A percentile compares a stretch with the other conserved stretches of the same genome.
Evolutionary conservation across 1,140 invertebrate species (phyloP).

Genomic region (Trissolcus basalis): DNA sequence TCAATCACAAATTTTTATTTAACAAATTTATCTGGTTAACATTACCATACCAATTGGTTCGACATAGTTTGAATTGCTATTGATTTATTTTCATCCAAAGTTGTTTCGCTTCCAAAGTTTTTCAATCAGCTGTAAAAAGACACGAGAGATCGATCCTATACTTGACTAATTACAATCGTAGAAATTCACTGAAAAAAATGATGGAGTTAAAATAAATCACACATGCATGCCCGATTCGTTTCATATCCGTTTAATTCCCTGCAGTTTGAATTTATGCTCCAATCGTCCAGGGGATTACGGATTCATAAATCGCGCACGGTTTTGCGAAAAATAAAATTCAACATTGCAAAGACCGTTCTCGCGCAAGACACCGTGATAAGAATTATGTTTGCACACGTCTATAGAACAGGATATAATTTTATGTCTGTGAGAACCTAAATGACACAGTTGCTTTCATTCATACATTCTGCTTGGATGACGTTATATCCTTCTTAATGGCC

Average conservation of each 20-base stretch:
- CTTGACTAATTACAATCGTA: no score
- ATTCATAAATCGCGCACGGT: conserved; percentile 13
- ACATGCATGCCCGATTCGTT: background rate
- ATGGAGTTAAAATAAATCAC: background rate
- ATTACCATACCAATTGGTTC: background rate
- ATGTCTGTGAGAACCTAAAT: conserved; percentile 24
- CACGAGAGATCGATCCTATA: background rate
- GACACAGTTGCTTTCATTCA: conserved; percentile 14
- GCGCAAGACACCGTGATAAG: conserved; percentile 9
- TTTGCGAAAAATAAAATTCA: conserved; percentile 13
- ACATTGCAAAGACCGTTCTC: conserved; percentile 5
- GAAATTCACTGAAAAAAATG: background rate
- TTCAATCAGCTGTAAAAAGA: conserved; percentile 1
- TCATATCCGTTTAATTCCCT: conserved; percentile 1
- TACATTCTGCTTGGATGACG: background rate
- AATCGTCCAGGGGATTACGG: background rate
- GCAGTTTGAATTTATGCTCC: background rate
- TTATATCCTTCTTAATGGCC: background rate
- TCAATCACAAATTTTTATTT: no score
- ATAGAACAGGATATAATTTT: conserved; percentile 9
- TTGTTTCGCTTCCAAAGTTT: background rate
- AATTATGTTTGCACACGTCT: conserved; percentile 24
- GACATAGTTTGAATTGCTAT: background rate
- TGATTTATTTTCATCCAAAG: conserved; percentile 1
- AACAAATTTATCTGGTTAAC: background rate